Percentiles rank a stretch among this genome's conserved stretches.
Evolutionary conservation across 2,888 invertebrate species (phyloP).

Genomic region (Pediacus dermestoides): DNA sequence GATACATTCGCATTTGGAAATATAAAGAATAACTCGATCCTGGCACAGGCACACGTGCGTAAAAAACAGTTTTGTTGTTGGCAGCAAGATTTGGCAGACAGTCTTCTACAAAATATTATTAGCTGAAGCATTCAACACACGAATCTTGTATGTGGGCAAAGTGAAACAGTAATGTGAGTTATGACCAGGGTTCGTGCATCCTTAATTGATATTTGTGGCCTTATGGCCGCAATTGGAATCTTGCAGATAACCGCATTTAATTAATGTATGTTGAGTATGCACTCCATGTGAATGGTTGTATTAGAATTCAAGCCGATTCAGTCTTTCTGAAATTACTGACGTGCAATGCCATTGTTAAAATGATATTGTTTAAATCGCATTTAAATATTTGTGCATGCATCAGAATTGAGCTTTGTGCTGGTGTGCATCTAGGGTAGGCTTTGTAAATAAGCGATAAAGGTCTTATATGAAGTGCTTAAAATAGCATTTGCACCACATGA

Average conservation of each 20-base stretch:
- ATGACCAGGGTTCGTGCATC: slow-evolving; percentile 43
- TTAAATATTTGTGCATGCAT: too few species aligned
- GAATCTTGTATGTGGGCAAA: slow-evolving; percentile 27
- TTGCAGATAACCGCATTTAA: slow-evolving; percentile 52
- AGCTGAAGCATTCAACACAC: neutral
- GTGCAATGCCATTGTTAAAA: slow-evolving; percentile 30
- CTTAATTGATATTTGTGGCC: slow-evolving; percentile 52
- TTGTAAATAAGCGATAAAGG: too few species aligned
- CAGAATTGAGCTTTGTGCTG: too few species aligned
- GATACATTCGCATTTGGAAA: slow-evolving; percentile 1
- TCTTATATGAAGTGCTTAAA: too few species aligned
- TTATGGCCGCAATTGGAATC: slow-evolving; percentile 49
- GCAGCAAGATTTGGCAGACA: slow-evolving; percentile 2
- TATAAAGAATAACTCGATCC: neutral
- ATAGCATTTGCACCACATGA: too few species aligned
- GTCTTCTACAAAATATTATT: neutral
- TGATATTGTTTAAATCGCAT: slow-evolving; percentile 24
- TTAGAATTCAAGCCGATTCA: slow-evolving; percentile 26
- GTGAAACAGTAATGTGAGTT: slow-evolving; percentile 46
- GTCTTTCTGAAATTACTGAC: slow-evolving; percentile 27
- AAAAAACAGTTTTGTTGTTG: slow-evolving; percentile 1
- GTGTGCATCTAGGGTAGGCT: too few species aligned
- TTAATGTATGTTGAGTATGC: slow-evolving; percentile 45
- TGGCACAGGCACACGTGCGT: neutral
- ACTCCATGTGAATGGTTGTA: slow-evolving; percentile 34